Evolutionary conservation across 2,888 invertebrate species (phyloP), one percentile per base, ranked within the genome.

Genomic region (Drosophila yooni): DNA sequence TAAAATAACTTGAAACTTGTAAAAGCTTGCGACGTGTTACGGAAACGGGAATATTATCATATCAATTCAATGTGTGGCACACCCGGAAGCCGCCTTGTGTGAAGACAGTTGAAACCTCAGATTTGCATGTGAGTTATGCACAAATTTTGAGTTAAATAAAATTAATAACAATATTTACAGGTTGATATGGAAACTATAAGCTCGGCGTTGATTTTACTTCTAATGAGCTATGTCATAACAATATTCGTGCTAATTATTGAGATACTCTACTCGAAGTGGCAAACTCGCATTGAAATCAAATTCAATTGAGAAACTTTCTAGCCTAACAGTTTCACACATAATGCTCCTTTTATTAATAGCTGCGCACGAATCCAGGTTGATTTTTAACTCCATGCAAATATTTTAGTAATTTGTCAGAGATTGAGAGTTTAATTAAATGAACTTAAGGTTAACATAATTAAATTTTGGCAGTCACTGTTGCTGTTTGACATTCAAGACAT

Each of bases 151-250:
- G 4, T 53, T 6, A 0, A 15, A 1, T 27, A 4, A 15, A 4
- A 11, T 46, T 2, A 8, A 18, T 46, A 3, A 3, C 0, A 11
- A 40, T 40, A 13, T 8, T 71, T 53, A 72, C 92, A 94, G 74
- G 95, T 96, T 38, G 94, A 94, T 54, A 92, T 95, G 64, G 92
- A 93, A 33, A 95, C 95, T 84, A 95, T 95, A 82, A 94, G 94
- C 43, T 94, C 94, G 68, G 95, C 95, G 0, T 92, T 95, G 18
- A 86, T 94, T 21, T 92, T 94, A 53, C 92, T 95, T 10, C 82
- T 93, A 3, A 83, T 94, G 3, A 95, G 95, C 29, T 92, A 94
- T 80, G 75, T 93, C 25, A 79, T 93, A 92, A 31, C 51, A 92
- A 7, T 92, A 33, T 68, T 92, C 64, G 90, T 90, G 51, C 81